Evolutionary conservation across 1,140 invertebrate species (phyloP), one percentile per base, ranked within the genome.

Genomic region (Drosophila seguyi): DNA sequence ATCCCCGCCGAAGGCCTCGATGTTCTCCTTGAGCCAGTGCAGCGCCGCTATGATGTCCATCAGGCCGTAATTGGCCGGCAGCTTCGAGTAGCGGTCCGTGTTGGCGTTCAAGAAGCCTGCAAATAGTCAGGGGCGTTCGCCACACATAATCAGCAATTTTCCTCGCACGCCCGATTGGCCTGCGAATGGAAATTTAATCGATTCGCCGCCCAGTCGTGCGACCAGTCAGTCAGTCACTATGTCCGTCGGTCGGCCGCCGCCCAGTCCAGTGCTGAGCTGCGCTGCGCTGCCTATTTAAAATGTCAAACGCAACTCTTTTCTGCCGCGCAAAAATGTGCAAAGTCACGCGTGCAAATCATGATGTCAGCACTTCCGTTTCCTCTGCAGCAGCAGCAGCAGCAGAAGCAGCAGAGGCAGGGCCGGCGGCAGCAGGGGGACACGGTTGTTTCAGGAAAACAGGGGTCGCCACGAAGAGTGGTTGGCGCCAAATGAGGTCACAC

Each of bases 11-110:
- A 99, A 99, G 63, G 96, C 95, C 3, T 95, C 96, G 36, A 99
- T 98, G 92, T 99, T 99, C 92, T 99, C 97, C 91, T 98, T 97
- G 42, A 99, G 95, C 97, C 97, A 98, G 85, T 98, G 97, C 36
- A 98, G 93, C 0, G 97, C 97, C 1, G 98, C 98, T 80, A 98
- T 97, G 93, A 98, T 97, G 93, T 99, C 98, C 96, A 99, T 97
- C 18, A 99, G 94, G 1, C 98, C 98, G 92, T 98, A 98, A 94
- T 99, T 99, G 18, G 97, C 97, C 75, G 96, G 97, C 44, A 95
- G 97, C 75, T 95, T 95, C 62, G 96, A 95, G 92, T 96, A 96
- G 38, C 96, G 95, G 93, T 98, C 97, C 11, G 96, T 96, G 81
- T 97, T 97, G 75, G 97, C 96, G 92, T 98, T 98, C 57, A 98